phyloP scores from a whole-genome alignment of 2,113 vertebrate species.

The Gambusia holbrooki region DNA sequence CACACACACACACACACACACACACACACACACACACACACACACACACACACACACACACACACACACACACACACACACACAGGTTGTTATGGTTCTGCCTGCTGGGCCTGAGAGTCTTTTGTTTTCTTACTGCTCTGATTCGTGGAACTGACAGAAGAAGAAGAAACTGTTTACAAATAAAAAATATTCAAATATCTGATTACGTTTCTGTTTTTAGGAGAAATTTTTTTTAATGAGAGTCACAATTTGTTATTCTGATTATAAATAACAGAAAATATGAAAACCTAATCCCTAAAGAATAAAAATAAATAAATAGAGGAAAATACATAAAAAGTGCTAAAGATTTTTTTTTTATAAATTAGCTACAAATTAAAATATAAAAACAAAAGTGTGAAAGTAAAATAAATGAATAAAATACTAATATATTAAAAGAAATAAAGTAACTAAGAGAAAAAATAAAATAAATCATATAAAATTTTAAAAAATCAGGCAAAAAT shows the following conservation, averaged over 20 bases:
- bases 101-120: conserved; percentile 7
- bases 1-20: too few species aligned
- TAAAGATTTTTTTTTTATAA: too few species aligned
- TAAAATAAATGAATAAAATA: too few species aligned
- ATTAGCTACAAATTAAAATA: too few species aligned
- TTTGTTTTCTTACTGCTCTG: conserved; percentile 16
- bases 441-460: neutral
- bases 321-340: too few species aligned
- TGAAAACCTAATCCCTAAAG: too few species aligned
- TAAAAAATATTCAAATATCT: neutral
- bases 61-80: conserved; percentile 10
- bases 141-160: neutral
- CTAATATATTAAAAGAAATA: neutral
- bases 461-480: neutral
- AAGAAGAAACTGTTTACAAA: neutral
- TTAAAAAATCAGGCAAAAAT: neutral
- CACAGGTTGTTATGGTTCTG: neutral
- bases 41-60: too few species aligned
- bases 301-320: too few species aligned
- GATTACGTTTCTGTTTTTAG: neutral
- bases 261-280: neutral
- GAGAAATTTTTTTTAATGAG: neutral
- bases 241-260: neutral
- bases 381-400: too few species aligned
- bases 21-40: too few species aligned